phyloP scores from a whole-genome alignment of 2,113 vertebrate species.

The Muntiacus muntjak region DNA sequence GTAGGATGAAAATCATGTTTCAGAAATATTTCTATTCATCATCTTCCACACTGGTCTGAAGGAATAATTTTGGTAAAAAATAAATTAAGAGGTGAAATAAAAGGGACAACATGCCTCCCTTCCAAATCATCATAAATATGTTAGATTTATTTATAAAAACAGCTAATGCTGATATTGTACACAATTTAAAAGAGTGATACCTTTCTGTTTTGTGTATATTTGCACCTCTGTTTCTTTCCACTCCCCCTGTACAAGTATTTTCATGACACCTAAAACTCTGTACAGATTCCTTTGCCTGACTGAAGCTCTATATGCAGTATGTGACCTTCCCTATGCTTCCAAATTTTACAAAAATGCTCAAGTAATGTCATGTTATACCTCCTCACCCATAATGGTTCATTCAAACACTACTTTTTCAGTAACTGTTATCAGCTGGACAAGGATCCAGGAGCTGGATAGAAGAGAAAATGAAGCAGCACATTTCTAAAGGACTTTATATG shows the following conservation, averaged over 20 bases:
- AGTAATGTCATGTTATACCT: background rate
- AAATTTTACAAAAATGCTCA: background rate
- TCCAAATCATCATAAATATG: background rate
- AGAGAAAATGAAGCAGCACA: background rate
- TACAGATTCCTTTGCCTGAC: background rate
- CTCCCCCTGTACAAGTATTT: background rate
- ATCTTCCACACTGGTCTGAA: background rate
- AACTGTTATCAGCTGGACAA: background rate
- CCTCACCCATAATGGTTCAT: background rate
- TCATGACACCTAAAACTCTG: background rate
- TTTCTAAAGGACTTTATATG: too few relatives aligned
- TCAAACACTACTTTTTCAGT: background rate
- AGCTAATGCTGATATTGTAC: background rate
- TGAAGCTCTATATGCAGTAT: background rate
- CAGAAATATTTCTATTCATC: background rate
- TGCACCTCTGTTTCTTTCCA: background rate
- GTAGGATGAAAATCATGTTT: slow-evolving; percentile 15
- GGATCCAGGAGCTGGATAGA: background rate
- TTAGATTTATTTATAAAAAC: background rate
- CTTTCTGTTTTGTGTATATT: background rate
- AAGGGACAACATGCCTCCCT: accelerated
- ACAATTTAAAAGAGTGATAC: background rate
- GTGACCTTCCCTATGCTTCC: background rate
- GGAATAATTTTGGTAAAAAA: background rate
- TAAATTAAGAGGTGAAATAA: background rate